Conservation (phyloP, 2,113 vertebrate species). For the Lophius piscatorius region DNA sequence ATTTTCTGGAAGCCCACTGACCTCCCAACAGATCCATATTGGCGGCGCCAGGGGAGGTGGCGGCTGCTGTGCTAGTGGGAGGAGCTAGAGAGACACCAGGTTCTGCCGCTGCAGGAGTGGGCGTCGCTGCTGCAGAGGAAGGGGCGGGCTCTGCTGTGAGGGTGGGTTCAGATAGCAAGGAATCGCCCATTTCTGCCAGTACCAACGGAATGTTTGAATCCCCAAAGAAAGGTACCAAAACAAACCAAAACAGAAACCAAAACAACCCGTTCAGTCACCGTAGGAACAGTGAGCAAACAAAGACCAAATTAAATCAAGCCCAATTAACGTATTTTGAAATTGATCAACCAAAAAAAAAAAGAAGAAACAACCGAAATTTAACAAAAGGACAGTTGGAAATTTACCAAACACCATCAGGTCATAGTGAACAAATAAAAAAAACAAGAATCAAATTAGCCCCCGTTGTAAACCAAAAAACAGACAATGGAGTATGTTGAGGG, state of each 20-base stretch:
- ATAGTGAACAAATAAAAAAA: conserved; percentile 46
- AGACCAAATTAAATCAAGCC: conserved; percentile 49
- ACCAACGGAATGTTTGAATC: conserved; percentile 43
- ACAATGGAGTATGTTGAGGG: conserved; percentile 71
- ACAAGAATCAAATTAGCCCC: conserved; percentile 64
- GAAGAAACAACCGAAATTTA: conserved; percentile 31
- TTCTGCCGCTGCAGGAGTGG: conserved; percentile 78
- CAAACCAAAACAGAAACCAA: conserved; percentile 58
- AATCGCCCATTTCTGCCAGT: conserved; percentile 80
- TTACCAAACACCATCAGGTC: conserved; percentile 19
- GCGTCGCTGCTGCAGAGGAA: conserved; percentile 80
- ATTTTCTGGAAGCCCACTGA: conserved; percentile 85
- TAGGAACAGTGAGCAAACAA: conserved; percentile 33
- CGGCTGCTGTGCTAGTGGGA: conserved; percentile 82
- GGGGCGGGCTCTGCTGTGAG: conserved; percentile 77
- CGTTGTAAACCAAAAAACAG: conserved; percentile 67
- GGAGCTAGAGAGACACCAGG: conserved; percentile 78
- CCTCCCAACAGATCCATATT: conserved; percentile 99
- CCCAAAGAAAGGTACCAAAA: conserved; percentile 63
- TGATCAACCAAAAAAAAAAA: conserved; percentile 40
- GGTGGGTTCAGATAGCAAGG: conserved; percentile 81
- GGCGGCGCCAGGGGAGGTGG: conserved; percentile 80
- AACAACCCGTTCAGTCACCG: conserved; percentile 42
- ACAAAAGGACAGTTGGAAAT: conserved; percentile 51
- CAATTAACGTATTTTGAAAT: conserved; percentile 28